These are phyloP conservation scores for Dermatophagoides farinae DNA, from an alignment of 1,140 invertebrate species.

Conservation along the genomic window DNA sequence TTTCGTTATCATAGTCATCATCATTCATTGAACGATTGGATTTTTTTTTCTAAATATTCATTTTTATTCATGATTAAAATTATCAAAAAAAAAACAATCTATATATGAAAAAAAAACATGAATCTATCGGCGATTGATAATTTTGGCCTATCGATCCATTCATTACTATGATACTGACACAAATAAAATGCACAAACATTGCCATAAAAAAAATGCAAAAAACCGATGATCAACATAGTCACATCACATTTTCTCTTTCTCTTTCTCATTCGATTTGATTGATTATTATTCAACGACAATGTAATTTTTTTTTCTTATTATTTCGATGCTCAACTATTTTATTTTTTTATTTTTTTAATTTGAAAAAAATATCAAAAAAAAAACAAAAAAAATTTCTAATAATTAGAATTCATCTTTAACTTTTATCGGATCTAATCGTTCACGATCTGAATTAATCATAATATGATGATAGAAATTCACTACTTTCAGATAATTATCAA, in stretches of 20 bases:
- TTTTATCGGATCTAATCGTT: background rate
- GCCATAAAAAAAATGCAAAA: background rate
- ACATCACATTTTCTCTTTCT: background rate
- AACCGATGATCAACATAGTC: background rate
- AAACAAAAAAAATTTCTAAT: background rate
- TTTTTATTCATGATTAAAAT: too few relatives aligned
- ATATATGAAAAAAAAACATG: too few relatives aligned
- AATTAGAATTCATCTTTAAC: constrained; percentile 12
- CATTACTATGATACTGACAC: too few relatives aligned
- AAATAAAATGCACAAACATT: too few relatives aligned
- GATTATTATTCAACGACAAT: background rate
- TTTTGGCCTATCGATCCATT: too few relatives aligned
- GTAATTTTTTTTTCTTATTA: background rate
- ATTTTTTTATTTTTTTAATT: background rate
- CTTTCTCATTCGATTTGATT: background rate
- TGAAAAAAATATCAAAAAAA: background rate
- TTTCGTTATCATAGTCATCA: too few relatives aligned
- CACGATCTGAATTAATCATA: constrained; percentile 30
- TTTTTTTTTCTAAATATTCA: too few relatives aligned
- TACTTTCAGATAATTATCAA: constrained; percentile 30
- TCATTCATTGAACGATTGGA: background rate
- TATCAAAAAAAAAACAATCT: too few relatives aligned
- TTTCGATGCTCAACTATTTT: background rate
- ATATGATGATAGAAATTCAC: constrained; percentile 35
- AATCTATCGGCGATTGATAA: too few relatives aligned